Percentiles rank a stretch among this genome's conserved stretches.
These are phyloP conservation scores for Acrobasis consociella DNA, from an alignment of 2,888 invertebrate genomes.

Conservation along the genomic window DNA sequence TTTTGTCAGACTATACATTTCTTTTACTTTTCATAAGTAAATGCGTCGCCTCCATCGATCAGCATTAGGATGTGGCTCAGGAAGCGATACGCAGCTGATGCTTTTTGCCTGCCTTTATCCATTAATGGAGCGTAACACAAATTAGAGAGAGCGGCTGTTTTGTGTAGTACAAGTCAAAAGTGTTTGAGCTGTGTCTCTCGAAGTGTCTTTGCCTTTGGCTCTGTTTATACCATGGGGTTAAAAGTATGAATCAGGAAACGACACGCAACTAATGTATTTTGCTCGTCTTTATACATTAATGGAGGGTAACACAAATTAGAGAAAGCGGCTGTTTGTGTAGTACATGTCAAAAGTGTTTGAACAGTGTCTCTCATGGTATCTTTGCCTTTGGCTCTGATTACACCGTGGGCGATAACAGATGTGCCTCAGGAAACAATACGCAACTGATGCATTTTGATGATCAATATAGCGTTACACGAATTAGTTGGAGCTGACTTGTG, in stretches of 20 bases:
- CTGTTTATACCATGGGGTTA: no score
- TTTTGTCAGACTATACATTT: no score
- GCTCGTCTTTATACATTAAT: no score
- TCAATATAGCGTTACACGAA: slow-evolving; percentile 64
- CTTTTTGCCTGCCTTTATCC: slow-evolving; percentile 55
- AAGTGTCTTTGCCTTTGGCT: no score
- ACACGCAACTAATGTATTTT: no score
- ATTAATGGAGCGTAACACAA: slow-evolving; percentile 63
- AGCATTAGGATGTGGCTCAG: not conserved
- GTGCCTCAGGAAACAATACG: slow-evolving; percentile 22
- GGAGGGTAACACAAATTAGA: no score
- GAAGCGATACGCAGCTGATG: slow-evolving; percentile 37
- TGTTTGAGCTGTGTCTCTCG: not conserved
- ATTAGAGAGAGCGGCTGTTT: slow-evolving; percentile 53
- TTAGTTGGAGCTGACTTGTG: slow-evolving; percentile 47
- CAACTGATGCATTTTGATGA: slow-evolving; percentile 53
- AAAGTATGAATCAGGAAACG: no score
- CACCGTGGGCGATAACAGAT: no score
- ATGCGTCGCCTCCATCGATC: not conserved
- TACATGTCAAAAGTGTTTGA: slow-evolving; percentile 34
- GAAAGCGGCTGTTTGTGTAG: slow-evolving; percentile 29
- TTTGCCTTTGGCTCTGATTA: no score
- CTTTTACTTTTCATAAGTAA: no score
- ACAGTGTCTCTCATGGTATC: no score
- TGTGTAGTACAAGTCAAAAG: slow-evolving; percentile 39